These are phyloP conservation scores for Hypsibius dujardini DNA, from an alignment of 1,140 invertebrate species.

Conservation along the genomic window DNA sequence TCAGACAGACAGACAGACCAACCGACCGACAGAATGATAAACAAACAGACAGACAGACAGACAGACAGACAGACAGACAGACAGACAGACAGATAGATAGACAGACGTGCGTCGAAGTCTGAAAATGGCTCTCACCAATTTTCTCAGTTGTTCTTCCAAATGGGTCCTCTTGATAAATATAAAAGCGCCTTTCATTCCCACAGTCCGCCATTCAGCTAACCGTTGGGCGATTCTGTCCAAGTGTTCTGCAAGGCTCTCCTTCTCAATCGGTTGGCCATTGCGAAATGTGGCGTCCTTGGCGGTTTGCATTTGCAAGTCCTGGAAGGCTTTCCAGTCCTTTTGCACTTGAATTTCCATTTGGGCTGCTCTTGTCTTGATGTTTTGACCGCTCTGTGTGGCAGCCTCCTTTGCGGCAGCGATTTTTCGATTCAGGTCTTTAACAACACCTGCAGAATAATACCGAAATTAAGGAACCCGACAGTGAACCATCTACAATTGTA, in stretches of 20 bases:
- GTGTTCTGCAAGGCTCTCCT: not conserved
- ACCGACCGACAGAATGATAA: no score
- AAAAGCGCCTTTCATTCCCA: not conserved
- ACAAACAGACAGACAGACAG: no score
- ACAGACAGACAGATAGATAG: no score
- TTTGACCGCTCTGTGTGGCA: not conserved
- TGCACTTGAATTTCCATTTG: not conserved
- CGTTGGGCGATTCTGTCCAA: not conserved
- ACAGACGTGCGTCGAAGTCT: not conserved
- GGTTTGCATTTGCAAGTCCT: not conserved
- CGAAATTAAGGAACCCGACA: no score
- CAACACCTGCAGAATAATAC: not conserved
- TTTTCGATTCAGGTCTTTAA: constrained; percentile 1
- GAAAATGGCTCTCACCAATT: constrained; percentile 13
- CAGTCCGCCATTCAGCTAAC: not conserved
- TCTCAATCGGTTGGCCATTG: not conserved
- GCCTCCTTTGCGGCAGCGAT: constrained; percentile 3
- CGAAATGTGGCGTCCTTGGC: not conserved
- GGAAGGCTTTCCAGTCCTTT: not conserved
- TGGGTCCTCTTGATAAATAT: not conserved
- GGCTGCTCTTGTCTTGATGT: not conserved
- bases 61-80: no score
- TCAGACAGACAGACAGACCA: not conserved
- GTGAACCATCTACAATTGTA: not conserved
- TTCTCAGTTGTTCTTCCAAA: constrained; percentile 11